Base-by-base conservation (phyloP, 2,797 vertebrate species). In the Nyctalus aviator region DNA sequence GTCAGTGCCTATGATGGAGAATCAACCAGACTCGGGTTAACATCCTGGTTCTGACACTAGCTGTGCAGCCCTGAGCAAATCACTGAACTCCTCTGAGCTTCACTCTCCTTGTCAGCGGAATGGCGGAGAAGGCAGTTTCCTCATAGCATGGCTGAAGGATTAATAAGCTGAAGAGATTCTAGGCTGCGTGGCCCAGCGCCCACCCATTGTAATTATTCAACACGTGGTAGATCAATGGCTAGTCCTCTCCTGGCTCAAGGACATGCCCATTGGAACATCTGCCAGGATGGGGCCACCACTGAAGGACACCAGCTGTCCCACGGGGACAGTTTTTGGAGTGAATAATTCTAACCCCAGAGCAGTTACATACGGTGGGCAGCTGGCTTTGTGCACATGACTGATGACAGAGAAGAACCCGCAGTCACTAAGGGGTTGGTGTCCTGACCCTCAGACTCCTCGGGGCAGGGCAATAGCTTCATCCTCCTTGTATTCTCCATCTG, bases 11-110 rank as follows among this genome's bases (percentile, higher is more conserved):
- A 27, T n/a, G 23, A 71, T 17, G 91, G 78, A 53, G 32, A 30
- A n/a, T 62, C 50, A 41, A 0, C 5, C 23, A 95, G 76, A 84
- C 25, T 27, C 79, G n/a, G 15, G 75, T 95, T 96, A 59, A 72
- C 57, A 88, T 86, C 13, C 25, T 37, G 9, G 0, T 30, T 75
- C 44, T 66, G 72, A 11, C 41, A n/a, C 71, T 35, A 79, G 41
- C 18, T 41, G 4, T 75, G 23, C 17, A 21, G 46, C 53, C 14
- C 30, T 83, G 50, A 82, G 32, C 32, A 32, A 84, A 50, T 88
- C 25, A 44, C 12, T 68, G 57, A 59, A 66, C 48, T 11, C 66
- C 66, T 64, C 48, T 76, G 46, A 92, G 44, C n/a, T 64, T 79
- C 37, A 5, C 44, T 89, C 50, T 84, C 44, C 37, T 76, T 64